Conservation (phyloP, 64 coral and sea anemone genomes). For the Actinia tenebrosa region DNA sequence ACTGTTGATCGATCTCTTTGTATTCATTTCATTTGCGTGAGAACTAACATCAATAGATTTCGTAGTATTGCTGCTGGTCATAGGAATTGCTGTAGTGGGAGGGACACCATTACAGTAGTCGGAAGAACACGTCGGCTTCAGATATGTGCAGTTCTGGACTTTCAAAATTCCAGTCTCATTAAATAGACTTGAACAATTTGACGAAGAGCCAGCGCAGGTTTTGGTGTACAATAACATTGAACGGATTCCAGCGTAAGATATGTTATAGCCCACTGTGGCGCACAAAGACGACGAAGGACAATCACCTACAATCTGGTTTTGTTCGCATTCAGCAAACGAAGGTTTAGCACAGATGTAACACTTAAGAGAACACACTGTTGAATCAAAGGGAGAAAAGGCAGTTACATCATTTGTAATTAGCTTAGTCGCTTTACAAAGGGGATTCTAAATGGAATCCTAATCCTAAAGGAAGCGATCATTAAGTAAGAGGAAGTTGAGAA, state of each 20-base stretch:
- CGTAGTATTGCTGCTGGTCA: not conserved
- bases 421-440: too few relatives aligned
- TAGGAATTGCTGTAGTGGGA: not conserved
- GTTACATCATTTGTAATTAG: too few relatives aligned
- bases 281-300: not conserved
- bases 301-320: not conserved
- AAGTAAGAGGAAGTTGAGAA: too few relatives aligned
- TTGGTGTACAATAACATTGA: not conserved
- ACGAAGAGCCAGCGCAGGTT: not conserved
- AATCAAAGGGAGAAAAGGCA: too few relatives aligned
- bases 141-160: not conserved
- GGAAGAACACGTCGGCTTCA: not conserved
- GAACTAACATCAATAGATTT: not conserved
- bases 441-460: too few relatives aligned
- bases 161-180: not conserved
- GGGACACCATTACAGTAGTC: conserved; percentile 8
- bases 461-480: too few relatives aligned
- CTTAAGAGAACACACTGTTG: not conserved
- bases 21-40: too few relatives aligned
- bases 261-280: not conserved
- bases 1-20: not conserved
- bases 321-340: not conserved
- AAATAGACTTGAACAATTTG: not conserved
- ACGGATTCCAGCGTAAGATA: not conserved
- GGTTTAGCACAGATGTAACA: not conserved